Evolutionary conservation across 2,888 invertebrate genomes (phyloP), one percentile per base, ranked within the genome.

Genomic region (Sepioteuthis lessoniana): DNA sequence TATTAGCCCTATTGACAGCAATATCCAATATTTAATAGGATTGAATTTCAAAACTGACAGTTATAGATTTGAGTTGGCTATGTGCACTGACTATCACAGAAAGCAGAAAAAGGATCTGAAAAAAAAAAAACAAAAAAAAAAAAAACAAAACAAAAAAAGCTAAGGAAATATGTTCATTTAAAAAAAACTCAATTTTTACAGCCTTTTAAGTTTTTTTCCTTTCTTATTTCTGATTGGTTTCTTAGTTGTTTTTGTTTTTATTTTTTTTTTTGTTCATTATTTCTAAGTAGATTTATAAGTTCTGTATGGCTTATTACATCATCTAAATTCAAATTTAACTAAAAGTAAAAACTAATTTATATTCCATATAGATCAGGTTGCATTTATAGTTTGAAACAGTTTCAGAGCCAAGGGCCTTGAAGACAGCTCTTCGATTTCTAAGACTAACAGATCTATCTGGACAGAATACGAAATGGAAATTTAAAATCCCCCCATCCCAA

Each of bases 21-120:
- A n/a, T 76, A 76, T 76, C 76, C 76, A 76, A 76, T 76, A 76
- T 76, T 76, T 76, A 76, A 76, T 76, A 76, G 76, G 76, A 76
- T 76, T n/a, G 76, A 76, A 76, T 35, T 76, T 76, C n/a, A 35
- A n/a, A 76, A 76, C 16, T 76, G 76, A 76, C 76, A 76, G 76
- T n/a, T 76, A n/a, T 76, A 76, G 76, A 76, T 76, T 35, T 35
- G 76, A 76, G n/a, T 76, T 76, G 76, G 76, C 76, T n/a, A 76
- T 76, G n/a, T 76, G 76, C n/a, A 76, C 76, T 76, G 16, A 35
- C 25, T n/a, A 76, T 76, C 76, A 76, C 19, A 13, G 76, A 16
- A 35, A 76, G 13, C 76, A 16, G 76, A 76, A 35, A n/a, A 35
- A 76, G n/a, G n/a, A n/a, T 8, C 1, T 8, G 31, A 60, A 60